phyloP scores from a whole-genome alignment of 2,113 vertebrate species.

The Dasyornis broadbenti region DNA sequence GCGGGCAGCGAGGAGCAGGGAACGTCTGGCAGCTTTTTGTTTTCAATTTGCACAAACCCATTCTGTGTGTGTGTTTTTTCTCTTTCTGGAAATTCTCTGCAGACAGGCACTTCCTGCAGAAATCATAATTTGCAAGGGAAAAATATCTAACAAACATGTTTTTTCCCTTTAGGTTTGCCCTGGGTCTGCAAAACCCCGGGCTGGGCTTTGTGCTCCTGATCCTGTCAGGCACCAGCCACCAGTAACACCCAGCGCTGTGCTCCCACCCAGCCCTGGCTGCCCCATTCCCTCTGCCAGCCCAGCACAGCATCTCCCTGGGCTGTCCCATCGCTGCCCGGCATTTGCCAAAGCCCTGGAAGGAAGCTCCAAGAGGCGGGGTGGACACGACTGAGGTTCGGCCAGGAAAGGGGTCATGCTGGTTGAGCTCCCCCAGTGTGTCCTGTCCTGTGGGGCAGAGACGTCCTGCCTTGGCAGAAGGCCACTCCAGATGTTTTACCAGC shows the following conservation, averaged over 20 bases:
- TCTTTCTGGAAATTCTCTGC: constrained; percentile 46
- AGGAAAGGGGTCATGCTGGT: no score
- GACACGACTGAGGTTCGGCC: background rate
- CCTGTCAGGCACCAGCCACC: background rate
- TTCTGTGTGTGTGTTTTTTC: constrained; percentile 30
- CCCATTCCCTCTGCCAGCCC: background rate
- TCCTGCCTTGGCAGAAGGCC: background rate
- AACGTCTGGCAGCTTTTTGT: constrained; percentile 65
- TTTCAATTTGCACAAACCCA: constrained; percentile 44
- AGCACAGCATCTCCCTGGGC: background rate
- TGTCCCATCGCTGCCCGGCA: rapidly evolving
- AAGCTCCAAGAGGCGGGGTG: background rate
- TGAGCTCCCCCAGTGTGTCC: background rate
- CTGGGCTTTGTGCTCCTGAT: background rate
- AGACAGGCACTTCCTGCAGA: constrained; percentile 61
- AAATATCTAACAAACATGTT: background rate
- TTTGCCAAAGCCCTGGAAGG: rapidly evolving
- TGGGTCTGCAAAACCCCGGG: background rate
- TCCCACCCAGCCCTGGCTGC: background rate
- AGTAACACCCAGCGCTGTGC: background rate
- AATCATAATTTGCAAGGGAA: background rate
- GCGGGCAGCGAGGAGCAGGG: constrained; percentile 37
- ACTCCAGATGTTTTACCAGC: background rate
- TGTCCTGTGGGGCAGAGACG: background rate
- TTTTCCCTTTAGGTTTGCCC: background rate